Evolutionary conservation across 2,888 invertebrate species (phyloP).

Genomic region (Micoletzkya japonica): DNA sequence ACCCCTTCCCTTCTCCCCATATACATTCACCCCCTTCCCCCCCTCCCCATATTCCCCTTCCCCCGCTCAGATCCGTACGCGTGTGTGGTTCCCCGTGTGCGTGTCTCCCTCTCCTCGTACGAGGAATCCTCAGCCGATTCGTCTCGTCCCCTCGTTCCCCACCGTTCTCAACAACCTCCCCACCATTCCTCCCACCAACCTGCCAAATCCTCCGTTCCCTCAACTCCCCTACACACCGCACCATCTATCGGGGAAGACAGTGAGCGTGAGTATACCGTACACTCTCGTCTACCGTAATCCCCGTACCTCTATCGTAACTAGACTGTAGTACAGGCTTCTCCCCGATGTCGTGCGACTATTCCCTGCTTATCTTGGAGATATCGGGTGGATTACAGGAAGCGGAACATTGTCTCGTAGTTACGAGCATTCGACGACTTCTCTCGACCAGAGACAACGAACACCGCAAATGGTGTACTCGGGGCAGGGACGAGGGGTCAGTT

Average conservation of each 20-base stretch:
- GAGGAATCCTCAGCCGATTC: constrained; percentile 9
- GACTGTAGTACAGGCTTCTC: background rate
- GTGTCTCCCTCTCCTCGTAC: background rate
- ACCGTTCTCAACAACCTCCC: background rate
- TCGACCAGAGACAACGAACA: constrained; percentile 54
- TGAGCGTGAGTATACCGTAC: background rate
- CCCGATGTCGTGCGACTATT: background rate
- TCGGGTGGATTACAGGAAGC: constrained; percentile 43
- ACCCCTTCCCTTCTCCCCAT: no score
- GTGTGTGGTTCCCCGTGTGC: background rate
- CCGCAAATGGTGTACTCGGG: constrained; percentile 63
- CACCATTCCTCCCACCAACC: background rate
- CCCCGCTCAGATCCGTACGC: constrained; percentile 6
- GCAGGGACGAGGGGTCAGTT: constrained; percentile 38
- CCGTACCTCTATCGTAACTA: constrained; percentile 1
- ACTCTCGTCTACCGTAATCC: background rate
- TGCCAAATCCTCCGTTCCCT: no score
- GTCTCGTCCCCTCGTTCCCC: background rate
- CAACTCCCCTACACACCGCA: constrained; percentile 11
- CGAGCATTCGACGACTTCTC: constrained; percentile 58
- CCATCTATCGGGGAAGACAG: constrained; percentile 12
- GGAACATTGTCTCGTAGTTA: constrained; percentile 58
- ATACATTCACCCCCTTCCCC: no score
- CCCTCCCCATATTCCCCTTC: no score
- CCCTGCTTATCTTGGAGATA: background rate